phyloP scores from a whole-genome alignment of 2,888 invertebrate genomes.

The Troides aeacus region DNA sequence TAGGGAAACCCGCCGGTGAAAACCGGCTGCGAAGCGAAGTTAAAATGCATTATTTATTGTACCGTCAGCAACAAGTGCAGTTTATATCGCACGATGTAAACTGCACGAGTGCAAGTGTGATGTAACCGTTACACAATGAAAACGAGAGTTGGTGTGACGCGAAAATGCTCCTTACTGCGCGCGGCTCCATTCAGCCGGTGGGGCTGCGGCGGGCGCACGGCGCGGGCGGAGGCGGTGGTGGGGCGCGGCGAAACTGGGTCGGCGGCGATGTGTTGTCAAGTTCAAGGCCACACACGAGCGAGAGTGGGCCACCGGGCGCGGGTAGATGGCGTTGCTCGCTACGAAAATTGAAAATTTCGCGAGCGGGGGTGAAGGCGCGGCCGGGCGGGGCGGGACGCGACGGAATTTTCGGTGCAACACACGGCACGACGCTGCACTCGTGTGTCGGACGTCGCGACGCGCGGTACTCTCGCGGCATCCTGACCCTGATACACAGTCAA shows the following conservation, averaged over 20 bases:
- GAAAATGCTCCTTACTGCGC: constrained; percentile 56
- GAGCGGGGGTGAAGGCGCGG: constrained; percentile 57
- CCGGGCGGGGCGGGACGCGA: constrained; percentile 58
- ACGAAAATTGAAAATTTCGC: constrained; percentile 69
- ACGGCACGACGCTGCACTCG: constrained; percentile 75
- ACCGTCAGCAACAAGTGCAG: constrained; percentile 39
- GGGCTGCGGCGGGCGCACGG: too few species aligned
- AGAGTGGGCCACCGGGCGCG: constrained; percentile 54
- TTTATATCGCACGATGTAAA: constrained; percentile 54
- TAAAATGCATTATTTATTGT: constrained; percentile 18
- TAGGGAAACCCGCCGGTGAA: too few species aligned
- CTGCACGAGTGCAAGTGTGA: constrained; percentile 50
- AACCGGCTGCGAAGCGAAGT: neutral
- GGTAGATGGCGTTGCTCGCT: constrained; percentile 74
- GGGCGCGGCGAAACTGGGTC: constrained; percentile 70
- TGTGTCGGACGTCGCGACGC: constrained; percentile 76
- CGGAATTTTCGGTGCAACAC: constrained; percentile 78
- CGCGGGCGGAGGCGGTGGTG: constrained; percentile 43
- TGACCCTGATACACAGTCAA: constrained; percentile 58
- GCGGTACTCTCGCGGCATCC: constrained; percentile 67
- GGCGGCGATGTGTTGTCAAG: constrained; percentile 72
- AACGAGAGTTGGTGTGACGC: constrained; percentile 62
- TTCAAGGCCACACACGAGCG: constrained; percentile 71
- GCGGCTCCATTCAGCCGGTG: constrained; percentile 66
- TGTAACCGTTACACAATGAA: constrained; percentile 63